A percentile compares a stretch with the other conserved stretches of the same genome.
Evolutionary conservation across 1,140 invertebrate genomes (phyloP).

Genomic region (Bombyx mori): DNA sequence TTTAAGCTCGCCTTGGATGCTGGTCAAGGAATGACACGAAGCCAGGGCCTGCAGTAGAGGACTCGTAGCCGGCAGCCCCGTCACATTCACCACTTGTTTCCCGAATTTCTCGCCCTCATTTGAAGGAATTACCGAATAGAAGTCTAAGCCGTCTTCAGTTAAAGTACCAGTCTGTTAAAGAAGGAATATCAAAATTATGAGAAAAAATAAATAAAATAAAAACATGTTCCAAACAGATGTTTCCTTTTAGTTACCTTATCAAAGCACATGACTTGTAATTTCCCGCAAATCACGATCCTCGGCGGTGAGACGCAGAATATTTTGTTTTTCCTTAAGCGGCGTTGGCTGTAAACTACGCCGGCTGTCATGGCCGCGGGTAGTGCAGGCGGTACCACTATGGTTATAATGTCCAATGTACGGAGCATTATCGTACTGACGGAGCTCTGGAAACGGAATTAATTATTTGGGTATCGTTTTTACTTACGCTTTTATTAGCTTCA

Average conservation of each 20-base stretch:
- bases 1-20: conserved; percentile 81
- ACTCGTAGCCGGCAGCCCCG: conserved; percentile 57
- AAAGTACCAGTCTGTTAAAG: conserved; percentile 87
- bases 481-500: neutral
- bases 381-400: conserved; percentile 95
- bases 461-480: neutral
- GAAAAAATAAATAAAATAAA: neutral
- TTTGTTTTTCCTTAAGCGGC: conserved; percentile 80
- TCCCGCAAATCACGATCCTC: conserved; percentile 90
- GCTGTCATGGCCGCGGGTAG: conserved; percentile 95
- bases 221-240: too few relatives aligned
- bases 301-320: conserved; percentile 94
- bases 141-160: conserved; percentile 94
- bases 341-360: conserved; percentile 86
- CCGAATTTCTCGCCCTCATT: conserved; percentile 71
- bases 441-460: conserved; percentile 34
- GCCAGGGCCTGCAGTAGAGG: conserved; percentile 78
- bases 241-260: conserved; percentile 80
- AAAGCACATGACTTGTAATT: conserved; percentile 94
- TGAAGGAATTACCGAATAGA: conserved; percentile 86
- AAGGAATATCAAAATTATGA: neutral
- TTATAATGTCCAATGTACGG: conserved; percentile 90
- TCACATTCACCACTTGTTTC: conserved; percentile 72
- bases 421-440: conserved; percentile 64
- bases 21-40: conserved; percentile 86